Base-by-base conservation (phyloP, 2,888 invertebrate species). In the Pachymerium ferrugineum region DNA sequence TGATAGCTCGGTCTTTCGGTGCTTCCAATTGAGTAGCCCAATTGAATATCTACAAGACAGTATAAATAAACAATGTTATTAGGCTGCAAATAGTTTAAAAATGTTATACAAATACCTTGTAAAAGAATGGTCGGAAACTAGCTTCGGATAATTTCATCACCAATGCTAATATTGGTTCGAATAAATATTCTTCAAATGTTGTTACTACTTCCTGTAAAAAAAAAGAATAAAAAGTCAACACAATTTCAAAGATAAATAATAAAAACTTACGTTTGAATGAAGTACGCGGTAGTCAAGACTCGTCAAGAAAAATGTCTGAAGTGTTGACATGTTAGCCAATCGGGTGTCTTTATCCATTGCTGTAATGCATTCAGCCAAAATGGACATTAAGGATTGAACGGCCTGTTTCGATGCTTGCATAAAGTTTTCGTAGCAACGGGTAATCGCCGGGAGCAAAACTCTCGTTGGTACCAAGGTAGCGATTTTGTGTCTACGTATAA, bases 141-240 rank as follows among this genome's bases (percentile, higher is more conserved):
- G 89, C 88, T 82, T 97, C 97, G 0, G 94, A 94, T 30, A 97
- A 84, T 82, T 95, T 95, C 71, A 97, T 83, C 29, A 94, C 89
- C 78, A 95, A 86, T 70, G 88, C 86, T 1, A 91, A 89, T n/a
- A 96, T 83, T 0, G 93, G 89, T 77, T 90, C 88, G 0, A 93
- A 87, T 0, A 93, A 87, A 79, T 89, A 86, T 16, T 86, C 86
- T 83, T 97, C 96, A 0, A 92, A 88, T 14, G 80, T 79, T 35
- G 86, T 85, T 0, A 90, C 85, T 70, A 85, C 83, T 10, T 81
- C 82, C 4, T 47, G 8, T 4, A 42, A 42, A 42, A 81, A 76
- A 1, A 83, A 8, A 35, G 12, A 68, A 22, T 22, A 8, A 25
- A 35, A 33, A 19, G 29, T 29, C 12, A 74, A 70, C 31, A 33